Base-by-base conservation (phyloP, 2,113 vertebrate species). In the Ammodytes marinus region DNA sequence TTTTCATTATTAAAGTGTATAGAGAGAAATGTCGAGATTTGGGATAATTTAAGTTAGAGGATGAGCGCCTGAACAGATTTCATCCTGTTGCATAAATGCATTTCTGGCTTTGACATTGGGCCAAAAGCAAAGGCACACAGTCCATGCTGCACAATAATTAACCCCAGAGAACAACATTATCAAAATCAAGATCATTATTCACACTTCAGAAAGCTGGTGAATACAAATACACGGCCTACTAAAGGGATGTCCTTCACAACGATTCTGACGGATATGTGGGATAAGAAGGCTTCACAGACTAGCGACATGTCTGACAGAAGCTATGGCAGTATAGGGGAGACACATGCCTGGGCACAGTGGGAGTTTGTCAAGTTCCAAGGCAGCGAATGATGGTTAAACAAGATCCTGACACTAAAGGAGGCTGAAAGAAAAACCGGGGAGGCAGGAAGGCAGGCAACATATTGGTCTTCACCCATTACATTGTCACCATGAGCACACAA, bases 401-500 rank as follows among this genome's bases (percentile, higher is more conserved):
- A 43, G 45, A 82, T 82, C 53, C 76, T 17, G 9, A 77, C 42
- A 67, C 74, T 80, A 57, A 74, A 71, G 78, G 76, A 85, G 64
- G 81, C 82, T 79, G 65, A 65, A 85, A 84, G 49, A 82, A 68
- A 79, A 68, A 79, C 74, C 81, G 69, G 65, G 70, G 66, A 76
- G 49, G 74, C 76, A 85, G 69, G 52, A 60, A 77, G 58, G 53
- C 77, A 77, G 63, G 82, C 77, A 75, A 83, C 90, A 91, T 93
- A 90, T 92, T 92, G 91, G 86, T 85, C 79, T 85, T 53, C 40
- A 66, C 82, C 89, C 90, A 90, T 91, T 91, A 90, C 87, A 75
- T 74, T 83, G 80, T 88, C 87, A 91, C 87, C 81, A 87, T 71
- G 82, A 91, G 85, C 58, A 2, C 35, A 69, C 86, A 88, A 89